Evolutionary conservation across 2,113 vertebrate species (phyloP).

Genomic region (Gulo gulo): DNA sequence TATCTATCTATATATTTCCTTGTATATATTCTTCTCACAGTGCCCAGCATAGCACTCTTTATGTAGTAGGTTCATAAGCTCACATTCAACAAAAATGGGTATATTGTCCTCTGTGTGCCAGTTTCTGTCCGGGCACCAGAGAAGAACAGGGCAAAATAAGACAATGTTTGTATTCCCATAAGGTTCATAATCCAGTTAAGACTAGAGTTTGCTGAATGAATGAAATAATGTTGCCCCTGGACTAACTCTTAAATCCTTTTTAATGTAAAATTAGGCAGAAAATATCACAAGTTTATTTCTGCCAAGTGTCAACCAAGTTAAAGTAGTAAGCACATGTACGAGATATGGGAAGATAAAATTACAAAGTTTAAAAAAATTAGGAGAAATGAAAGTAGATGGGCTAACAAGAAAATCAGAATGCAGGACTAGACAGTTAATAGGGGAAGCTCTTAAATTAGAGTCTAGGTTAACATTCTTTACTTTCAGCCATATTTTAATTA

Average conservation of each 20-base stretch:
- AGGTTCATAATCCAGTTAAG: not conserved
- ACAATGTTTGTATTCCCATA: not conserved
- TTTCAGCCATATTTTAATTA: constrained; percentile 40
- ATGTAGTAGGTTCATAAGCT: not conserved
- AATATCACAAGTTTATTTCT: constrained; percentile 1
- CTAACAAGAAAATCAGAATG: constrained; percentile 14
- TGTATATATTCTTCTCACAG: not conserved
- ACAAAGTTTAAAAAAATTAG: not conserved
- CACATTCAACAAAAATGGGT: not conserved
- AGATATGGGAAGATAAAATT: not conserved
- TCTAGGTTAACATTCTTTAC: not conserved
- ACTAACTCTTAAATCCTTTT: not conserved
- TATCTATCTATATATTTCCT: too few relatives aligned
- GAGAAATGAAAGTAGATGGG: constrained; percentile 22
- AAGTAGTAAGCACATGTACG: not conserved
- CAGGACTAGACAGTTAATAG: not conserved
- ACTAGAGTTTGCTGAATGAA: not conserved
- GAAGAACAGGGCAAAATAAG: not conserved
- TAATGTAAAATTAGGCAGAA: not conserved
- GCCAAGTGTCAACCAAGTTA: not conserved
- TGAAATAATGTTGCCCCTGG: not conserved
- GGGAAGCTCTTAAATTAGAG: not conserved
- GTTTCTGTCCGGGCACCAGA: not conserved
- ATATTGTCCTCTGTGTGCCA: not conserved
- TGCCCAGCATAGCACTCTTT: not conserved